Evolutionary conservation across 2,113 vertebrate species (phyloP).

Genomic region (Oryzias celebensis): DNA sequence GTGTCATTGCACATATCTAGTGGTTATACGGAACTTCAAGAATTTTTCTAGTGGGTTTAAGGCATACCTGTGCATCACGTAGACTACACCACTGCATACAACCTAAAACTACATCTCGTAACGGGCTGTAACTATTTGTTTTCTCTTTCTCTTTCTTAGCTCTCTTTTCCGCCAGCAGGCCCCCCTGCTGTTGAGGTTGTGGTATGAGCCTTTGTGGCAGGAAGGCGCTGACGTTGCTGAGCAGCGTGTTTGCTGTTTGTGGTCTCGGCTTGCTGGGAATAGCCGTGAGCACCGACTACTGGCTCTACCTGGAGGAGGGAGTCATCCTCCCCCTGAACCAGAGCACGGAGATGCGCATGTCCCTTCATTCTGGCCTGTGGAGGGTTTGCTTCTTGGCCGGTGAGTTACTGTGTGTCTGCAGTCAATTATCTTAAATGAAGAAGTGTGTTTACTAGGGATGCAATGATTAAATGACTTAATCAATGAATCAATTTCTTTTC

Average conservation of each 20-base stretch:
- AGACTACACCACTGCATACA: no score
- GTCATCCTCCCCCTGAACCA: constrained; percentile 91
- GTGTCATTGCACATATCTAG: no score
- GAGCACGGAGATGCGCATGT: constrained; percentile 85
- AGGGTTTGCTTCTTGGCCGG: constrained; percentile 93
- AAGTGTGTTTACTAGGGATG: no score
- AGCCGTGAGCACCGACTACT: constrained; percentile 95
- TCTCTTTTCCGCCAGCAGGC: constrained; percentile 51
- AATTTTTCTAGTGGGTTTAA: no score
- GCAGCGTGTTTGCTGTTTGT: constrained; percentile 91
- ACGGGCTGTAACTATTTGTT: no score
- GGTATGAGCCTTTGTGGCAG: constrained; percentile 89
- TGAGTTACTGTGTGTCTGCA: constrained; percentile 46
- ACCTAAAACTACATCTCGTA: no score
- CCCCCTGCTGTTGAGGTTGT: constrained; percentile 49
- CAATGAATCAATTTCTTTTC: no score
- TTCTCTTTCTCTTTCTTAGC: constrained; percentile 29
- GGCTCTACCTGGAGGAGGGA: constrained; percentile 95
- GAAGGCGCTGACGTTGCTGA: constrained; percentile 92
- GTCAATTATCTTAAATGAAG: not conserved
- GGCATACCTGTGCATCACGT: no score
- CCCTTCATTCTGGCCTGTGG: constrained; percentile 93
- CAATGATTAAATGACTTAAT: no score
- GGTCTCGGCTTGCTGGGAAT: constrained; percentile 90
- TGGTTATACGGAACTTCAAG: no score